Evolutionary conservation across 2,888 invertebrate species (phyloP).

Genomic region (Vesta saturnalis): DNA sequence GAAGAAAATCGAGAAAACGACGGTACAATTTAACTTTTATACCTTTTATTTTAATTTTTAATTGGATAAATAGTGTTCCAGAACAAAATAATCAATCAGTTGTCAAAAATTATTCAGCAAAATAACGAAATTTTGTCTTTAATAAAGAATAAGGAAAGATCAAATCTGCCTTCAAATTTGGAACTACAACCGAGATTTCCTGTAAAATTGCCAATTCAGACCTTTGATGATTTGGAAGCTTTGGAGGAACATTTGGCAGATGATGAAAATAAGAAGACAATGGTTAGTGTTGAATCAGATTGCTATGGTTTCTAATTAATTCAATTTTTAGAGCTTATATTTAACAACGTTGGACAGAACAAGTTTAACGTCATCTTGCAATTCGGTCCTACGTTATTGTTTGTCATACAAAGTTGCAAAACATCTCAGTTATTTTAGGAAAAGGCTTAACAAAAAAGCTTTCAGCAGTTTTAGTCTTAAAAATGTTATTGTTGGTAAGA

Average conservation of each 20-base stretch:
- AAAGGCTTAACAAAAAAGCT: background rate
- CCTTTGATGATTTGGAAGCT: background rate
- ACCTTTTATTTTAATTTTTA: too few relatives aligned
- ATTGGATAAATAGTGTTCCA: too few relatives aligned
- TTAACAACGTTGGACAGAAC: background rate
- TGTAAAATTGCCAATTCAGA: background rate
- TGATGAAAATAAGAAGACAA: background rate
- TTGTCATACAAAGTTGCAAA: background rate
- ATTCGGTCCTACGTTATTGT: background rate
- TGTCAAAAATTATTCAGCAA: too few relatives aligned
- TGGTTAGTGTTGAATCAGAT: background rate
- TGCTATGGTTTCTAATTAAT: background rate
- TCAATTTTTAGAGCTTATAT: background rate
- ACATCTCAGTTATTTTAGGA: background rate
- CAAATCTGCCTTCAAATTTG: too few relatives aligned
- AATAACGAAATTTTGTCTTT: too few relatives aligned
- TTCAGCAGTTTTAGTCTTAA: background rate
- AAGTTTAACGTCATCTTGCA: background rate
- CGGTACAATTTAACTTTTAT: too few relatives aligned
- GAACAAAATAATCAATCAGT: too few relatives aligned
- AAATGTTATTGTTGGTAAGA: background rate
- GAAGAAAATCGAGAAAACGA: too few relatives aligned
- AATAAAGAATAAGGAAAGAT: too few relatives aligned
- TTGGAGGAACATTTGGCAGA: constrained; percentile 1
- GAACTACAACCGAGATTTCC: too few relatives aligned